Evolutionary conservation across 2,113 vertebrate species (phyloP), one percentile per base, ranked within the genome.

Genomic region (Propithecus coquereli): DNA sequence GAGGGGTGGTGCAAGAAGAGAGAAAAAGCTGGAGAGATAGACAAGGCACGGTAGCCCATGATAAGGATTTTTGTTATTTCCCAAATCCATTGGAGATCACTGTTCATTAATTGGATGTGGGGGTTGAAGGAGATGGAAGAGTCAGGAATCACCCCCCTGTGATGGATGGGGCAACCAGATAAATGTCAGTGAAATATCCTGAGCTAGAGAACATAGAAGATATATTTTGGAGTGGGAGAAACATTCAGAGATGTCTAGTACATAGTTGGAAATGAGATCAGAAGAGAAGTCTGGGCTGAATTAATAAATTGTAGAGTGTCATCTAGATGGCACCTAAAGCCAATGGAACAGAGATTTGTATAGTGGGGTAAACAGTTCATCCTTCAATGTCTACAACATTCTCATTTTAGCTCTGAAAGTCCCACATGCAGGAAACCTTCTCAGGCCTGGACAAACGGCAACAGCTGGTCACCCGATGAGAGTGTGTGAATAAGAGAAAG

Each of bases 401-500:
- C 34, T 85, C 22, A 1, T 59, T 47, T 81, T 16, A 37, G 27
- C 30, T 13, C 40, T 45, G 6, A 80, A 73, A 32, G 12, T 43
- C 23, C 1, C 22, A 11, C 27, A 30, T 68, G 40, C 22, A 71
- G 37, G 54, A 16, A 40, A 32, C 16, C 0, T 47, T 32, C 54
- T 77, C 20, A 27, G 68, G 17, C 27, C 30, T 14, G 40, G 45
- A 37, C 25, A 71, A 47, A 76, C 27, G 40, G 8, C 7, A 20
- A 45, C 5, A 12, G 0, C 14, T 0, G 5, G 66, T 61, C 14
- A 5, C 30, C 40, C 18, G 6, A 2, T 25, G 20, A 73, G 22
- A 27, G 4, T 22, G 34, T 23, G 23, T 76, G 22, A 57, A 34
- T 22, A 8, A 25, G 32, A 90, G 73, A 40, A 73, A 10, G 8